Evolutionary conservation across 2,797 vertebrate genomes (phyloP), one percentile per base, ranked within the genome.

Genomic region (Euthynnus affinis): DNA sequence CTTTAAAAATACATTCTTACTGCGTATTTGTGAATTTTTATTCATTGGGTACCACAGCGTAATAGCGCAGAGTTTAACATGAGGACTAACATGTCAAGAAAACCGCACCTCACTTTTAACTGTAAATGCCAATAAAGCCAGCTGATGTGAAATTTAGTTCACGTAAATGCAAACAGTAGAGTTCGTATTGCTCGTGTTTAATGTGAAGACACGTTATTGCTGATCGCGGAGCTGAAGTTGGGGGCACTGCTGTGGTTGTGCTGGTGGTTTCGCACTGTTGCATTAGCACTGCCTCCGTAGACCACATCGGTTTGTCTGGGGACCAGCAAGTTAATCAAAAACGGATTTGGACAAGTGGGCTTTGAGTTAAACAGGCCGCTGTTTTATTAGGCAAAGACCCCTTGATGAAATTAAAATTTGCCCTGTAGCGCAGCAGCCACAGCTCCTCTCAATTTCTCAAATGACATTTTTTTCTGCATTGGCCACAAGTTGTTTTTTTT

Each of bases 301-400:
- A 93, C 92, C 92, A 69, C 92, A 85, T 87, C 79, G 86, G 90
- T 88, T 91, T 87, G 87, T 90, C 83, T 88, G 86, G 71, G 86
- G 85, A 91, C 85, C 89, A 90, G 88, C 81, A 53, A 93, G 88
- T 90, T 94, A 92, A 94, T 94, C 91, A 93, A 94, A 94, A 93
- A 89, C 89, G 92, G 93, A 92, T 94, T 94, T 93, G 81, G 80
- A 90, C 82, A 92, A 93, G 90, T 90, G 90, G 84, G 85, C 67
- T 89, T 83, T 72, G 56, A 84, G 32, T 91, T 84, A 81, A 89
- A 89, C 82, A 85, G 69, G 58, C 67, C 51, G 61, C 46, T 68
- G 5, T 89, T 81, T 84, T 86, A 84, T 87, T 73, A 83, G 64
- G 27, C 76, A 65, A 64, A 81, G 68, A 75, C 65, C 75, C 62